Evolutionary conservation across 1,140 invertebrate genomes (phyloP), one percentile per base, ranked within the genome.

Genomic region (Vanessa tameamea): DNA sequence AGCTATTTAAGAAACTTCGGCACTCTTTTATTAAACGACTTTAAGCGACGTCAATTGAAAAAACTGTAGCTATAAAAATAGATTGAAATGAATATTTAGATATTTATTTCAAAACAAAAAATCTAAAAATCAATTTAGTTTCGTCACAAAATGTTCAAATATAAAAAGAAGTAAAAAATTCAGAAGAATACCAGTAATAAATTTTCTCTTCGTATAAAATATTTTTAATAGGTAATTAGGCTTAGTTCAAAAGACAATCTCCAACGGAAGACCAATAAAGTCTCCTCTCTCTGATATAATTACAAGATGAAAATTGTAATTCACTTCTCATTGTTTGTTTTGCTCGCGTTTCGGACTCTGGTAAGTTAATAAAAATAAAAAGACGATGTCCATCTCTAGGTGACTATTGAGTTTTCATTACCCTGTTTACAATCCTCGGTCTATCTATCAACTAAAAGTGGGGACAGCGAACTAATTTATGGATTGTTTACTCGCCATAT

Each of bases 401-500:
- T 63, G 59, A 72, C 69, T 65, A 76, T 73, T 53, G 73, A 55
- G 57, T 76, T 78, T 78, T 78, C 76, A 78, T 78, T 72, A 67
- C 65, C 68, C 53, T 78, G 77, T 76, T 78, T 78, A 75, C 77
- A 69, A 76, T 78, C 65, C 67, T 48, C 67, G 31, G 63, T 70
- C 71, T 48, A 73, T 77, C 72, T 77, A 73, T 77, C 76, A 73
- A 72, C 69, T 37, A 59, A 51, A 47, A 70, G 76, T 67, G 64
- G 73, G 71, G 73, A 70, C 66, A 61, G 31, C 53, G 55, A 70
- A 73, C 50, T 78, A 75, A 78, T 78, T 73, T 78, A 76, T 73
- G 47, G 66, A 23, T 69, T 76, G 73, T 76, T 78, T 73, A 72
- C 77, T 69, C 31, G 51, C 48, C 70, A 69, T 59, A 72, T 70